phyloP scores from a whole-genome alignment of 2,797 vertebrate species.

The Sandelia bainsii region DNA sequence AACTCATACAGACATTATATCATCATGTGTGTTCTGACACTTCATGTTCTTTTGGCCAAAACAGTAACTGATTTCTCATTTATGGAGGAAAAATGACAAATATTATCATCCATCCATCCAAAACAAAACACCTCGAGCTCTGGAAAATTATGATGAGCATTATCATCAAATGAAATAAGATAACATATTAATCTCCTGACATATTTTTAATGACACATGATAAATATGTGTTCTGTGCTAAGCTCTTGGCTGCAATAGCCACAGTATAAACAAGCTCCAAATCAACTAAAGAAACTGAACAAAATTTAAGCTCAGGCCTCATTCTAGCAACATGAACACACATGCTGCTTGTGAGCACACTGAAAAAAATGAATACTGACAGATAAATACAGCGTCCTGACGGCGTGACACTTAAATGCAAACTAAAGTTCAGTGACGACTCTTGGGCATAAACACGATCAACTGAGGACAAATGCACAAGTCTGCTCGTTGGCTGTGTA shows the following conservation, averaged over 20 bases:
- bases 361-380: constrained; percentile 35
- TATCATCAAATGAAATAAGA: too few species aligned
- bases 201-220: background rate
- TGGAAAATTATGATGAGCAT: too few species aligned
- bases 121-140: too few species aligned
- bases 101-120: too few species aligned
- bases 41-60: too few species aligned
- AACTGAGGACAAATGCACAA: constrained; percentile 22
- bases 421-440: constrained; percentile 8
- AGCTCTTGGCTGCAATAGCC: background rate
- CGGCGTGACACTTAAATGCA: background rate
- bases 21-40: too few species aligned
- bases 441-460: constrained; percentile 14
- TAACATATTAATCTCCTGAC: background rate
- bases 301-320: constrained; percentile 14
- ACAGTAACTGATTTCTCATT: too few species aligned
- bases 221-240: background rate
- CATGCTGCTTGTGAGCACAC: constrained; percentile 11
- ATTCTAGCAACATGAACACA: constrained; percentile 44
- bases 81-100: too few species aligned
- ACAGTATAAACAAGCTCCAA: constrained; percentile 27
- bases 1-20: too few species aligned
- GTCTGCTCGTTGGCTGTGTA: constrained; percentile 23
- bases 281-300: constrained; percentile 23
- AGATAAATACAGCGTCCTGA: background rate